Percentiles rank a stretch among this genome's conserved stretches.
phyloP scores from a whole-genome alignment of 2,888 invertebrate species.

The Harpalus rufipes region DNA sequence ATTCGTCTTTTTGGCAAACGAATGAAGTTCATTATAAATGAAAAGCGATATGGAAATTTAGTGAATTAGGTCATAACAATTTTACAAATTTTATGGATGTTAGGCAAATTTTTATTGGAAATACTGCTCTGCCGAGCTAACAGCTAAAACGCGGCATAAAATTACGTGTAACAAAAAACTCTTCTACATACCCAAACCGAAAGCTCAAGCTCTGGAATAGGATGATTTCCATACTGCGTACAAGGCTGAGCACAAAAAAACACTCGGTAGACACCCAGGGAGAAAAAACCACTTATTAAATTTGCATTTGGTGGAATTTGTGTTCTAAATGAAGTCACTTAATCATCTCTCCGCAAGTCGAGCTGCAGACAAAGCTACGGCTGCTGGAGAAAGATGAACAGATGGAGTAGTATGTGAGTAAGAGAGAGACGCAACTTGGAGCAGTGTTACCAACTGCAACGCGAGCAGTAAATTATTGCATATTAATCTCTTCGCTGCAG shows the following conservation, averaged over 20 bases:
- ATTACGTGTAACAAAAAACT: constrained; percentile 54
- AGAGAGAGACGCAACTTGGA: constrained; percentile 73
- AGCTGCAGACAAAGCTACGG: constrained; percentile 73
- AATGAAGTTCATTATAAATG: constrained; percentile 32
- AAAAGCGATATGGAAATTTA: constrained; percentile 19
- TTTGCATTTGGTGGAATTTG: constrained; percentile 77
- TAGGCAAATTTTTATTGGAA: constrained; percentile 46
- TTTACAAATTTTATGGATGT: constrained; percentile 49
- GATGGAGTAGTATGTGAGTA: constrained; percentile 9
- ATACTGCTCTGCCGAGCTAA: constrained; percentile 9
- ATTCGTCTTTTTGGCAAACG: not conserved
- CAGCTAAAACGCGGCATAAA: constrained; percentile 69
- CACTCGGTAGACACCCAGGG: constrained; percentile 68
- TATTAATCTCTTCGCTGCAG: constrained; percentile 78
- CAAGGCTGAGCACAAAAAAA: constrained; percentile 71
- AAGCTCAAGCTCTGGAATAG: constrained; percentile 37
- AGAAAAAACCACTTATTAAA: constrained; percentile 76
- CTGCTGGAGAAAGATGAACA: not conserved
- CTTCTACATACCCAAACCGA: constrained; percentile 60
- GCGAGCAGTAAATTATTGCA: constrained; percentile 78
- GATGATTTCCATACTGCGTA: constrained; percentile 62
- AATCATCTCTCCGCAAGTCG: constrained; percentile 75
- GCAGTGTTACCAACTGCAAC: constrained; percentile 74
- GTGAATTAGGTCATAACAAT: constrained; percentile 34
- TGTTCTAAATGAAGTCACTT: constrained; percentile 77